phyloP scores from a whole-genome alignment of 2,113 vertebrate species.

The Syngnathus typhle region DNA sequence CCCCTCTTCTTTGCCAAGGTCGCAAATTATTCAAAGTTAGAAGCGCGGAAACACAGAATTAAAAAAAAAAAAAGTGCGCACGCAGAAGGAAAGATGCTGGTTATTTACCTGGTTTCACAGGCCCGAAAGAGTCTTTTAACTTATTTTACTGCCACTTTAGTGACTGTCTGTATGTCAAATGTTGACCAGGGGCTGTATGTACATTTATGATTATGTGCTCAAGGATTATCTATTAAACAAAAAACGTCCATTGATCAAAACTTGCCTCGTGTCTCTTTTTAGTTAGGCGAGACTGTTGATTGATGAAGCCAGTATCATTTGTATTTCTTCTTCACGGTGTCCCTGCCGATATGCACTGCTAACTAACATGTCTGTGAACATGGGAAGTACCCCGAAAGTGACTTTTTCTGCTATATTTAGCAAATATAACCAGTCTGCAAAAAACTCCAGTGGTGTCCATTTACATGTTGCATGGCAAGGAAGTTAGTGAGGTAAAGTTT shows the following conservation, averaged over 20 bases:
- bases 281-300: background rate
- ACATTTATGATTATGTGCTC: background rate
- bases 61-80: background rate
- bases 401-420: too few relatives aligned
- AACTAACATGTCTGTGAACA: background rate
- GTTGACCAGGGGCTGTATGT: constrained; percentile 24
- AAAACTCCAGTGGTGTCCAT: too few relatives aligned
- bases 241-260: background rate
- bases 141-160: constrained; percentile 47
- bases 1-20: constrained; percentile 7
- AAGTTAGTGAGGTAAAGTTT: too few relatives aligned
- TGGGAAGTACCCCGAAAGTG: too few relatives aligned
- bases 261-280: background rate
- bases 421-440: too few relatives aligned
- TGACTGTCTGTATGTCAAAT: constrained; percentile 13
- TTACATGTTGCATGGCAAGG: too few relatives aligned
- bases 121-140: constrained; percentile 39
- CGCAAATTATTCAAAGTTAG: background rate
- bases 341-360: background rate
- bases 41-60: background rate
- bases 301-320: background rate
- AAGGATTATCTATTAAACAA: constrained; percentile 4
- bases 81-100: background rate
- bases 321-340: background rate
- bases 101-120: constrained; percentile 66